Evolutionary conservation across 2,888 invertebrate genomes (phyloP).

Genomic region (Eupithecia inturbata): DNA sequence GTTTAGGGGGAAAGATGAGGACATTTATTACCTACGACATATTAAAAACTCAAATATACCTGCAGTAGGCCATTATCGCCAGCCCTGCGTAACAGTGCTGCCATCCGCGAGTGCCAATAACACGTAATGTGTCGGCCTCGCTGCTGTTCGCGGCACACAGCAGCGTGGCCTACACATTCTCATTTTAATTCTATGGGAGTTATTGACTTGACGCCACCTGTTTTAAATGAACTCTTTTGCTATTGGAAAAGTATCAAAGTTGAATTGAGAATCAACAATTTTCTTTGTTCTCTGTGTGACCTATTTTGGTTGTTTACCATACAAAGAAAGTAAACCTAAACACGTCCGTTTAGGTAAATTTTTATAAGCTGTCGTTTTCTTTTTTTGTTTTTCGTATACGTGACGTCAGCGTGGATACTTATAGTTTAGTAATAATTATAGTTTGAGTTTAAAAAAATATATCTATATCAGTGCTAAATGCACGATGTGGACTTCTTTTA

Average conservation of each 20-base stretch:
- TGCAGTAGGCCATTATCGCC: conserved; percentile 8
- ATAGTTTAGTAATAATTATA: no score
- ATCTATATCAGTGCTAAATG: no score
- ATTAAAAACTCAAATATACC: background rate
- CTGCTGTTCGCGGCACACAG: conserved; percentile 13
- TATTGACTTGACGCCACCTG: conserved; percentile 40
- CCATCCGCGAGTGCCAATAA: conserved; percentile 30
- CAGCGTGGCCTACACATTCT: conserved; percentile 27
- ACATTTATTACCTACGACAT: background rate
- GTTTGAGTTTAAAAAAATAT: no score
- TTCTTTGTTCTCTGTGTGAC: background rate
- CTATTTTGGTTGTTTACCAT: no score
- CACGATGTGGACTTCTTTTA: no score
- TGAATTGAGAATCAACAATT: background rate
- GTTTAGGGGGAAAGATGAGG: background rate
- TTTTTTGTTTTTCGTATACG: no score
- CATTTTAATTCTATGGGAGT: conserved; percentile 47
- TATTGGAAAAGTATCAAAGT: background rate
- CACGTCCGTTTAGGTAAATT: no score
- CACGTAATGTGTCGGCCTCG: conserved; percentile 38
- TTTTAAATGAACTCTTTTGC: background rate
- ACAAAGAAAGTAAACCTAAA: no score
- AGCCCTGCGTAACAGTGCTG: conserved; percentile 34
- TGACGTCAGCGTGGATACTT: no score
- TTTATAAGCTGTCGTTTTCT: no score